These are phyloP conservation scores for Halcyon chelicuti DNA, from an alignment of 2,797 vertebrate species.

Conservation along the genomic window DNA sequence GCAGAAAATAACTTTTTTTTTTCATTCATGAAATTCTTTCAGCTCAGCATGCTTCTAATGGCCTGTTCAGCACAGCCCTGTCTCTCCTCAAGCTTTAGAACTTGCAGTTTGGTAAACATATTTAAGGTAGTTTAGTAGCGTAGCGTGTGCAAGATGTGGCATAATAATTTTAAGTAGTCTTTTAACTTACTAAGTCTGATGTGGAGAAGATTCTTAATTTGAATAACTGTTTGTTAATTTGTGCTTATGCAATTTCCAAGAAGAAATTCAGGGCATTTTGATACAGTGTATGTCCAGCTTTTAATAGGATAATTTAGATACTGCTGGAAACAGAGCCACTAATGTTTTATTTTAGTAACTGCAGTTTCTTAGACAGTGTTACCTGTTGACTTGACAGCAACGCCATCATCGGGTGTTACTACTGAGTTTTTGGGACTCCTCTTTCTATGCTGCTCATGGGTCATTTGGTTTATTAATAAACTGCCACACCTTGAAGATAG, in stretches of 20 bases:
- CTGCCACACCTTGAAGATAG: not conserved
- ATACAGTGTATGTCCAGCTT: not conserved
- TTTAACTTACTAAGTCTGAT: not conserved
- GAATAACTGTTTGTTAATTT: not conserved
- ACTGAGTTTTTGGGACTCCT: not conserved
- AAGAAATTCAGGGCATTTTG: not conserved
- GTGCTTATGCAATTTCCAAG: not conserved
- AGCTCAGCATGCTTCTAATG: not conserved
- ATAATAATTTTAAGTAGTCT: not conserved
- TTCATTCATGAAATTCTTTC: not conserved
- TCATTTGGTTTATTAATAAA: constrained; percentile 38
- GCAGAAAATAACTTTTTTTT: not conserved
- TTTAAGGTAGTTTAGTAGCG: not conserved
- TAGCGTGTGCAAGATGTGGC: not conserved
- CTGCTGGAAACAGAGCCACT: not conserved
- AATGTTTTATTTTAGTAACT: not conserved
- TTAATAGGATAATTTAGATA: not conserved
- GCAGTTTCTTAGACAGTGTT: not conserved
- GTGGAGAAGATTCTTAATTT: not conserved
- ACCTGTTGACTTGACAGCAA: not conserved
- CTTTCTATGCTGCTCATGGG: not conserved
- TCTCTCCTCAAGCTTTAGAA: not conserved
- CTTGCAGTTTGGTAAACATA: not conserved
- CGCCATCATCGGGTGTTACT: not conserved
- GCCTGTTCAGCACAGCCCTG: not conserved